Evolutionary conservation across 2,113 vertebrate species (phyloP).

Genomic region (Neogobius melanostomus): DNA sequence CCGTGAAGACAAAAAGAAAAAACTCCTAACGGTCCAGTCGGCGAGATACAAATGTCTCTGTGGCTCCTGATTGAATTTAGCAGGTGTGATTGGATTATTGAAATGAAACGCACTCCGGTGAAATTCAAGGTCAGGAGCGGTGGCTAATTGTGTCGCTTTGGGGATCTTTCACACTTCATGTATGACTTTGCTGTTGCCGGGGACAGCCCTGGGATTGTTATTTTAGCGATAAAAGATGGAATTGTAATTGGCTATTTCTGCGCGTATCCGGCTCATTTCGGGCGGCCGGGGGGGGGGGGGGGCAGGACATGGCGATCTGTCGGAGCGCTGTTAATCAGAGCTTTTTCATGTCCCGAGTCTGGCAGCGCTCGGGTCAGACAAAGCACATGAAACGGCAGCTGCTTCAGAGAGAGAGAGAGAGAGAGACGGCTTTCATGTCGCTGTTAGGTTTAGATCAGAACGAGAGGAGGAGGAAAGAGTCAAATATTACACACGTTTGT

Average conservation of each 20-base stretch:
- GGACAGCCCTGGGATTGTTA: not conserved
- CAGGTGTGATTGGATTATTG: not conserved
- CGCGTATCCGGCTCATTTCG: not conserved
- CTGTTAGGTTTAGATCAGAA: too few species aligned
- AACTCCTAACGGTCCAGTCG: not conserved
- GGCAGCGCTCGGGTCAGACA: not conserved
- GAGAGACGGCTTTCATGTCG: too few species aligned
- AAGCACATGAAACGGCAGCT: not conserved
- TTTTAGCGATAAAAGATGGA: not conserved
- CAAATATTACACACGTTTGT: too few species aligned
- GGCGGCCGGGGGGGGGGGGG: too few species aligned
- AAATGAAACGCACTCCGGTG: constrained; percentile 27
- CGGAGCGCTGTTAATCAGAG: not conserved
- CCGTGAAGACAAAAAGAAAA: not conserved
- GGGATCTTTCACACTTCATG: constrained; percentile 12
- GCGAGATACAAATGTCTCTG: constrained; percentile 20
- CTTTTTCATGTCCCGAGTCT: too few species aligned
- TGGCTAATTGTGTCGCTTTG: constrained; percentile 35
- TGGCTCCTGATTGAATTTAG: constrained; percentile 30
- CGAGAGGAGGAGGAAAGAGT: too few species aligned
- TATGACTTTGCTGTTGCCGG: not conserved
- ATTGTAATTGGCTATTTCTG: not conserved
- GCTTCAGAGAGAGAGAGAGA: not conserved
- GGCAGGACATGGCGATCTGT: not conserved
- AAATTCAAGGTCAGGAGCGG: constrained; percentile 19